Base-by-base conservation (phyloP, 2,113 vertebrate species). In the Bombycilla garrulus region DNA sequence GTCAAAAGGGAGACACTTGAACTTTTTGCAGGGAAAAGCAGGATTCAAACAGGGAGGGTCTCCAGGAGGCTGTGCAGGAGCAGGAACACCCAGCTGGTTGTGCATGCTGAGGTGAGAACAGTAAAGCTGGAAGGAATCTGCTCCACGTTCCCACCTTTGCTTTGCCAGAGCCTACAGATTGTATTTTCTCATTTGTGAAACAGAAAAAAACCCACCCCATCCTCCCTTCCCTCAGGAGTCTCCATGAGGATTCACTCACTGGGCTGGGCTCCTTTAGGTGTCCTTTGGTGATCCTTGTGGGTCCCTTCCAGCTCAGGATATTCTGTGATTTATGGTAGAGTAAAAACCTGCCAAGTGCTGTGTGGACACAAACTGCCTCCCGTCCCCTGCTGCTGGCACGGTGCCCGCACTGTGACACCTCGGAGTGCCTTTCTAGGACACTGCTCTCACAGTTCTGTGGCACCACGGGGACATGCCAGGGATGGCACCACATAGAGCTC, bases 401-500 rank as follows among this genome's bases (percentile, higher is more conserved):
- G 22, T 21, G 83, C 47, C 47, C 17, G 1, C 1, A 36, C 69
- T 36, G 64, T 38, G 58, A 40, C 51, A 3, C 31, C 56, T 53
- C 5, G 53, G 60, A 33, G n/a, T 2, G 35, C 17, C 60, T 48
- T 51, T 25, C 25, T 2, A 21, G 47, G 54, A 9, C 9, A 6
- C 38, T 65, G 71, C 58, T 64, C 6, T 19, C 1, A 0, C 28
- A 2, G 44, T 38, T 3, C 50, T 12, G 36, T 33, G 69, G 33
- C 65, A 84, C 42, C 58, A 2, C 0, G 1, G n/a, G 82, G 67
- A 60, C 45, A 40, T 16, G 2, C 14, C 40, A 4, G 40, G 48
- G n/a, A 10, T 0, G 50, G 87, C 77, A 53, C 2, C 12, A 0
- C 67, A 61, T 4, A 2, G 40, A 56, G 38, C 6, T 6, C 14